Evolutionary conservation across 30 jellyfish, hydroid and myxozoan species (phyloP), one percentile per base, ranked within the genome.

Genomic region (Nemopilema nomurai): DNA sequence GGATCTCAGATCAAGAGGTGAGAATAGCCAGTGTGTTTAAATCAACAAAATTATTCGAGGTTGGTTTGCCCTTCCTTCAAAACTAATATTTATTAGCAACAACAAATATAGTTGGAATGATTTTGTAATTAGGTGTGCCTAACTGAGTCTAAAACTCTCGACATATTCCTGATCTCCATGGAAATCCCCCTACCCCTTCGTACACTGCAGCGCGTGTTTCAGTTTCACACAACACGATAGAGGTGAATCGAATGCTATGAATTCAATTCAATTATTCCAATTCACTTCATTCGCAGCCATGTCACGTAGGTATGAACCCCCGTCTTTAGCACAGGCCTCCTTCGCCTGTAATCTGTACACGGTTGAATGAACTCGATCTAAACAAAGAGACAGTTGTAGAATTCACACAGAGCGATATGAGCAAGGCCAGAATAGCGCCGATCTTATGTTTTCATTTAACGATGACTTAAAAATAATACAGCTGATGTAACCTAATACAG

Each of bases 351-450:
- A 71, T 71, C 65, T 28, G 49, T 66, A 41, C 84, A 66, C 84
- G 93, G 77, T 53, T 84, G 93, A 84, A 84, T 84, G 93, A 84
- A 74, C 71, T 41, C 93, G 49, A 74, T 74, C 72, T 72, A 62
- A 84, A 84, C 87, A 74, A 65, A 64, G 87, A 74, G 77, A 32
- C 49, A 74, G 41, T 17, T 81, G 82, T 24, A 68, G 68, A 63
- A 62, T 79, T 31, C 29, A 24, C 62, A 31, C 64, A 67, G 72
- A 71, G 81, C 82, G 74, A 80, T 62, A 27, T 1, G 49, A 28
- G 7, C 49, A 3, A 0, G 49, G 62, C 17, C 76, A 77, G 21
- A 0, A 25, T 8, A 20, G 23, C 23, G 19, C 31, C 28, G 29
- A n/a, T 23, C 70, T 6, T 25, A 18, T 71, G 71, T 41, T 18